A percentile compares a stretch with the other conserved stretches of the same genome.
Conservation (phyloP, 2,797 vertebrate species). For the Gambusia yucatana region DNA sequence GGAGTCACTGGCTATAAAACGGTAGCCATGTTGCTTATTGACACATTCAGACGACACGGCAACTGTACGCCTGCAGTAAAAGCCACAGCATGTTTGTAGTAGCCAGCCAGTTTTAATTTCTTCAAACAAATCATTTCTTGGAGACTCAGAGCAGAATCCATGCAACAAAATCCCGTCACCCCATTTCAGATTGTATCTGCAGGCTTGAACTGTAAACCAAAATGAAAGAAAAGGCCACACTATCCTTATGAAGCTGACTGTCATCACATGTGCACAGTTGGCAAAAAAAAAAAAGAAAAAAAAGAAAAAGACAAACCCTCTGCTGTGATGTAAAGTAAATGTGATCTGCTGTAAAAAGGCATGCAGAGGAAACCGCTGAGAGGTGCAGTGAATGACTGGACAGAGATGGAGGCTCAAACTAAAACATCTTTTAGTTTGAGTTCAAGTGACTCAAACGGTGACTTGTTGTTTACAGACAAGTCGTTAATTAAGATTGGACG, state of each 20-base stretch:
- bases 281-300: neutral
- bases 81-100: neutral
- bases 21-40: neutral
- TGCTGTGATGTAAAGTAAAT: neutral
- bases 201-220: neutral
- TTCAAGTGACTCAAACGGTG: conserved; percentile 10
- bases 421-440: neutral
- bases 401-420: neutral
- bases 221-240: neutral
- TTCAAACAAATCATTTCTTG: neutral
- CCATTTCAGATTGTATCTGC: neutral
- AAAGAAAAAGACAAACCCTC: neutral
- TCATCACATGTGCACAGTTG: neutral
- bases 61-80: neutral
- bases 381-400: neutral
- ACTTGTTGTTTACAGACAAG: neutral
- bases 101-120: neutral
- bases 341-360: conserved; percentile 14
- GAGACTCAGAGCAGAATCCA: neutral
- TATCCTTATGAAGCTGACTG: neutral
- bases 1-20: neutral
- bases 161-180: neutral
- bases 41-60: neutral
- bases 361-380: conserved; percentile 11
- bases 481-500: neutral